Base-by-base conservation (phyloP, 2,797 vertebrate genomes). In the Gadopsis marmoratus region DNA sequence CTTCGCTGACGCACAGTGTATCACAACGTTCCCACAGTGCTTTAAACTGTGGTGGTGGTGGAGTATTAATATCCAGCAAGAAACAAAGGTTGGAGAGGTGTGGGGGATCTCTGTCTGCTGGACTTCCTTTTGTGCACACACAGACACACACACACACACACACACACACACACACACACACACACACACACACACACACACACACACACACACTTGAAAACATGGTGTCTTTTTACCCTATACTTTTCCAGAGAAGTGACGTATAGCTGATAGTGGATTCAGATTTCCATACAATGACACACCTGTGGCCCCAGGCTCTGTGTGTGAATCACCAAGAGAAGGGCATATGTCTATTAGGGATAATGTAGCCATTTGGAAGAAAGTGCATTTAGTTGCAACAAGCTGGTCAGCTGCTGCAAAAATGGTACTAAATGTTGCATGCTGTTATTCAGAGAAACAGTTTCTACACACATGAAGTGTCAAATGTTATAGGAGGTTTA, bases 201-300 rank as follows among this genome's bases (percentile, higher is more conserved):
- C 61, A 54, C 23, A 31, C 47, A 58, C 47, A 51, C 26, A 62
- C 33, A 29, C 8, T 6, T 79, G 50, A 72, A 86, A 78, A 55
- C 39, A 69, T 3, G 39, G 71, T 88, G 78, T 88, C 47, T 12
- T 53, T 79, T 86, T 86, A 81, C 86, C 41, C 29, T 21, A 17
- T 51, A 54, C 54, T 47, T 68, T 63, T 73, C 51, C 37, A 67
- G 26, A n/a, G 61, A 74, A 59, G 60, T 89, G 79, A 88, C 7
- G 31, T 74, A 64, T 29, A 61, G 19, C 61, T 72, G 55, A 33
- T 37, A 17, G 50, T 74, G 66, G 79, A 76, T 76, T 86, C 72
- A 61, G 64, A 84, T 86, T 85, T 83, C 88, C 67, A 72, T 58
- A 62, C 61, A 69, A 4, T 74, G 63, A 63, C 76, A 76, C 72